A percentile compares a stretch with the other conserved stretches of the same genome.
phyloP scores from a whole-genome alignment of 2,797 vertebrate species.

The Selene dorsalis region DNA sequence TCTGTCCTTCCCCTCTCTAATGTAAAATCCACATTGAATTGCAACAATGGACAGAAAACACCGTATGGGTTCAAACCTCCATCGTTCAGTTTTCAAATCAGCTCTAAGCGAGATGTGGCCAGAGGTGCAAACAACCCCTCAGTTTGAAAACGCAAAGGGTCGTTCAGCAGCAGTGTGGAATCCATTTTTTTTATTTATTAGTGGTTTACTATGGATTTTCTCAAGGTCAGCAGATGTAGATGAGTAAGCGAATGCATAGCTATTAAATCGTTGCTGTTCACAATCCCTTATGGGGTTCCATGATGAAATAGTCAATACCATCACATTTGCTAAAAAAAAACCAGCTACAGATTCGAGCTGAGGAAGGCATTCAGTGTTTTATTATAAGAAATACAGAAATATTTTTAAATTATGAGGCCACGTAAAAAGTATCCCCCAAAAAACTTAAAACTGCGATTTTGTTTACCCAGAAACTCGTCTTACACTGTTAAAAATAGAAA shows the following conservation, averaged over 20 bases:
- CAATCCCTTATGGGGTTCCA: neutral
- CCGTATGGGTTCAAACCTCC: slow-evolving; percentile 7
- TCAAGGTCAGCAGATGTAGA: slow-evolving; percentile 33
- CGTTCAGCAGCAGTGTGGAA: slow-evolving; percentile 4
- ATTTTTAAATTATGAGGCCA: slow-evolving; percentile 1
- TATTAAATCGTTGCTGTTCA: slow-evolving; percentile 18
- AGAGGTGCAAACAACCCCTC: neutral
- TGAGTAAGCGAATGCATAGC: slow-evolving; percentile 2
- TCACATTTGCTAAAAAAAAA: slow-evolving; percentile 17
- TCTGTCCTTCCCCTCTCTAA: slow-evolving; percentile 3
- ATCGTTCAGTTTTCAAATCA: slow-evolving; percentile 20
- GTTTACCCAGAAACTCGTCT: slow-evolving; percentile 18
- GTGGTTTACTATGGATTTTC: slow-evolving; percentile 16
- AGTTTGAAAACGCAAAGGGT: slow-evolving; percentile 23
- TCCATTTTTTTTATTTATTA: neutral
- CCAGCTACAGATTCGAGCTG: neutral
- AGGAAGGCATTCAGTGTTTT: neutral
- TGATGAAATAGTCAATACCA: slow-evolving; percentile 20
- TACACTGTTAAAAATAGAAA: slow-evolving; percentile 59
- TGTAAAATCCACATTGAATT: slow-evolving; percentile 2
- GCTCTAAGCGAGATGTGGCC: slow-evolving; percentile 1
- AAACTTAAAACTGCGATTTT: slow-evolving; percentile 32
- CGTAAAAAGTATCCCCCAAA: slow-evolving; percentile 19
- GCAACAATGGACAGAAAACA: slow-evolving; percentile 2
- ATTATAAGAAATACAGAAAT: slow-evolving; percentile 2